phyloP scores from a whole-genome alignment of 1,140 invertebrate genomes.

The Nasonia giraulti region DNA sequence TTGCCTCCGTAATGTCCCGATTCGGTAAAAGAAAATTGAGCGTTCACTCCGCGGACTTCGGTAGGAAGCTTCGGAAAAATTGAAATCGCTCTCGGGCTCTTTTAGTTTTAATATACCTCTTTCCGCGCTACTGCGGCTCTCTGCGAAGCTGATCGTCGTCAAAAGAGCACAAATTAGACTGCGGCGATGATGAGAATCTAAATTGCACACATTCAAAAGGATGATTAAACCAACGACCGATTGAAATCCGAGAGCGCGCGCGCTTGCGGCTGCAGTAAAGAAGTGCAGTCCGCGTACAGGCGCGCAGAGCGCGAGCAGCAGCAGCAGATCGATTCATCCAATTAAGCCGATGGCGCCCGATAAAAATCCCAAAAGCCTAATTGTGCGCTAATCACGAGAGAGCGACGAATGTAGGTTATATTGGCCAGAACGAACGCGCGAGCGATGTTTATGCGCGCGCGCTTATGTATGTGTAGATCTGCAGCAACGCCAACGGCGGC shows the following conservation, averaged over 20 bases:
- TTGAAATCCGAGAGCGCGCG: background rate
- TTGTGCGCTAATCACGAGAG: background rate
- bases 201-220: background rate
- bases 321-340: background rate
- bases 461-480: background rate
- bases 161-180: background rate
- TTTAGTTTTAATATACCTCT: background rate
- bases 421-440: background rate
- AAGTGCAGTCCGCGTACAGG: background rate
- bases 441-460: background rate
- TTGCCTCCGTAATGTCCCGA: too few relatives aligned
- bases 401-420: background rate
- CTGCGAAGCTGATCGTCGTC: background rate
- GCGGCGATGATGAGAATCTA: background rate
- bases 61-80: too few relatives aligned
- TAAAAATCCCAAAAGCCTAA: constrained; percentile 4
- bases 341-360: background rate
- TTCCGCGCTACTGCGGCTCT: background rate
- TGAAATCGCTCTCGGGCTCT: too few relatives aligned
- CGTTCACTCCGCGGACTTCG: too few relatives aligned
- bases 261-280: background rate
- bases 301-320: too few relatives aligned
- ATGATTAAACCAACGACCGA: background rate
- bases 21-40: too few relatives aligned
- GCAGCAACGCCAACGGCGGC: background rate